Evolutionary conservation across 1,140 invertebrate species (phyloP), one percentile per base, ranked within the genome.

Genomic region (Latrodectus geometricus): DNA sequence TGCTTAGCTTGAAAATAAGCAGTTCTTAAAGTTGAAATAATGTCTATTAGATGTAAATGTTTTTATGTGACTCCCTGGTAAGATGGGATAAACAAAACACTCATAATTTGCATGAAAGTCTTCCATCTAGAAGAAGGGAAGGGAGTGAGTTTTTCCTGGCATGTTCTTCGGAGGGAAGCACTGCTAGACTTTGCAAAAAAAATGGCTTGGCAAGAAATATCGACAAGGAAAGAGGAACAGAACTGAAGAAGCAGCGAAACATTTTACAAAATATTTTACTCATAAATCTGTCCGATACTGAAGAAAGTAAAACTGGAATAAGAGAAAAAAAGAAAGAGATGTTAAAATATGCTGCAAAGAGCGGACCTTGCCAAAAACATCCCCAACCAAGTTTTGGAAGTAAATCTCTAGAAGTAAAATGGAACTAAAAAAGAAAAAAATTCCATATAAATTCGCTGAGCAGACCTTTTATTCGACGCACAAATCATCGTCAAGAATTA

Each of bases 261-360:
- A 70, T 80, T 80, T 78, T 80, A 49, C 80, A 50, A 82, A 82
- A 82, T 82, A 82, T 82, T 82, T 70, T 61, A 61, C 12, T 66
- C 52, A 82, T 82, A 82, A 82, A 82, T 82, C 80, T 82, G 69
- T 82, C 80, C 21, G 15, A 61, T 68, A 23, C 21, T 73, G n/a
- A 21, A 73, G 35, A 14, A 73, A 49, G 54, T 11, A 61, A 21
- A 12, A 20, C 21, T 35, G 52, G 74, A 20, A n/a, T n/a, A 74
- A 20, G 72, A 11, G 49, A 52, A 61, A 76, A 76, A 61, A 61
- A 61, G 54, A 11, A 61, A 48, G 48, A 70, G 17, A 70, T 20
- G 50, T 15, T 72, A 61, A 73, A 73, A 73, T 66, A 82, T 82
- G 80, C 9, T 82, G 68, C 54, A 65, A 82, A 61, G 80, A 73